Evolutionary conservation across 2,888 invertebrate genomes (phyloP).

Genomic region (Epinotia ramella): DNA sequence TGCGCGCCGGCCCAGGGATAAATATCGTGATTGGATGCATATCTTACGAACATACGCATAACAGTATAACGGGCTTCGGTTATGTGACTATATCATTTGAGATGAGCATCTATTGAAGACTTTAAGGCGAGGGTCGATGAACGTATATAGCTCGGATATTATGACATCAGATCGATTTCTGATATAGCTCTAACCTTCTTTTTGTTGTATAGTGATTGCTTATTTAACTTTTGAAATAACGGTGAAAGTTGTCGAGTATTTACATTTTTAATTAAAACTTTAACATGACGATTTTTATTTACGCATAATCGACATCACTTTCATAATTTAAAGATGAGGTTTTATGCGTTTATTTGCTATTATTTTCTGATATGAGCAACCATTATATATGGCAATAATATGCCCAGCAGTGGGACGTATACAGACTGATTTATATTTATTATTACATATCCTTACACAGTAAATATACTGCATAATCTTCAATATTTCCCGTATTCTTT

Average conservation of each 20-base stretch:
- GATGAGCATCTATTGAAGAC: constrained; percentile 35
- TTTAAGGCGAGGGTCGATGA: constrained; percentile 46
- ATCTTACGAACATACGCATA: constrained; percentile 55
- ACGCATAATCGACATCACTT: too few relatives aligned
- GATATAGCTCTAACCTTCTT: constrained; percentile 16
- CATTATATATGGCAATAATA: too few relatives aligned
- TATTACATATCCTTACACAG: too few relatives aligned
- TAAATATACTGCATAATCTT: neutral
- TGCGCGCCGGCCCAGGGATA: constrained; percentile 65
- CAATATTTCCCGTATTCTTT: neutral
- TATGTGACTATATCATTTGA: constrained; percentile 46
- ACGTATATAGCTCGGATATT: constrained; percentile 33
- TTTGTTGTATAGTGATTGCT: constrained; percentile 20
- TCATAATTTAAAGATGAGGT: neutral
- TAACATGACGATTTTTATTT: neutral
- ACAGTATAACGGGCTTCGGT: constrained; percentile 61
- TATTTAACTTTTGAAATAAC: constrained; percentile 1
- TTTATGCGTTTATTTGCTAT: neutral
- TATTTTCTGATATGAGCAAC: neutral
- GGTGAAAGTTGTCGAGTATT: neutral
- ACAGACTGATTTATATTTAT: too few relatives aligned
- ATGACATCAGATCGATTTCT: constrained; percentile 43
- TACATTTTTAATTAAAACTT: neutral
- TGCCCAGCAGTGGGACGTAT: too few relatives aligned
- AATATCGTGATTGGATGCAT: constrained; percentile 65